Percentiles rank a stretch among this genome's conserved stretches.
phyloP scores from a whole-genome alignment of 2,888 invertebrate species.

The Lissonota sp. region DNA sequence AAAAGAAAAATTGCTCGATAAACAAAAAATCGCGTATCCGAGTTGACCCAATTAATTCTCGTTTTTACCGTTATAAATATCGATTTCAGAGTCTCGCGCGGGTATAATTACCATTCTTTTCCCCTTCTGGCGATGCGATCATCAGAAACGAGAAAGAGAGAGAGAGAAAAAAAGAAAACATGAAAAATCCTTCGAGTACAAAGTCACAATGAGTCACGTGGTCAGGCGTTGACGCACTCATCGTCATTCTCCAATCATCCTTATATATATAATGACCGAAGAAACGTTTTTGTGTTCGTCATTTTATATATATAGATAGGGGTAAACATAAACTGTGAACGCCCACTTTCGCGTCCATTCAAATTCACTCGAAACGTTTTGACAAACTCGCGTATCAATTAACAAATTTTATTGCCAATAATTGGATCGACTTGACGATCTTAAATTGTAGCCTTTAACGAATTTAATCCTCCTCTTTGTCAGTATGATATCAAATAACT shows the following conservation, averaged over 20 bases:
- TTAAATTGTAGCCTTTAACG: too few relatives aligned
- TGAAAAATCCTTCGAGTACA: conserved; percentile 25
- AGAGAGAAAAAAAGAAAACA: background rate
- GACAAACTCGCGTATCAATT: too few relatives aligned
- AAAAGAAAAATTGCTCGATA: too few relatives aligned
- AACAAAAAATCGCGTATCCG: background rate
- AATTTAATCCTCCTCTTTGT: too few relatives aligned
- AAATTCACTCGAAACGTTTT: too few relatives aligned
- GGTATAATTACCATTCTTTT: conserved; percentile 47
- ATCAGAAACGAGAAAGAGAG: conserved; percentile 15
- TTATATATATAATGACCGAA: background rate
- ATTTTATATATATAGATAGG: background rate
- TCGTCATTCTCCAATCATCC: background rate
- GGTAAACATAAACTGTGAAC: too few relatives aligned
- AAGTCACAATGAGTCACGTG: conserved; percentile 44
- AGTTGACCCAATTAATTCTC: conserved; percentile 21
- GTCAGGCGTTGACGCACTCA: background rate
- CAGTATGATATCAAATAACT: too few relatives aligned
- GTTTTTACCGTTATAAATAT: conserved; percentile 28
- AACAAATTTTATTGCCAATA: too few relatives aligned
- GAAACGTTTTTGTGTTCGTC: conserved; percentile 33
- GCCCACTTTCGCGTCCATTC: too few relatives aligned
- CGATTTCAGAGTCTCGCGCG: conserved; percentile 30
- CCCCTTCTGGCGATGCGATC: conserved; percentile 21
- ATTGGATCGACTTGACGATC: too few relatives aligned